Evolutionary conservation across 2,888 invertebrate species (phyloP).

Genomic region (Congeria kusceri): DNA sequence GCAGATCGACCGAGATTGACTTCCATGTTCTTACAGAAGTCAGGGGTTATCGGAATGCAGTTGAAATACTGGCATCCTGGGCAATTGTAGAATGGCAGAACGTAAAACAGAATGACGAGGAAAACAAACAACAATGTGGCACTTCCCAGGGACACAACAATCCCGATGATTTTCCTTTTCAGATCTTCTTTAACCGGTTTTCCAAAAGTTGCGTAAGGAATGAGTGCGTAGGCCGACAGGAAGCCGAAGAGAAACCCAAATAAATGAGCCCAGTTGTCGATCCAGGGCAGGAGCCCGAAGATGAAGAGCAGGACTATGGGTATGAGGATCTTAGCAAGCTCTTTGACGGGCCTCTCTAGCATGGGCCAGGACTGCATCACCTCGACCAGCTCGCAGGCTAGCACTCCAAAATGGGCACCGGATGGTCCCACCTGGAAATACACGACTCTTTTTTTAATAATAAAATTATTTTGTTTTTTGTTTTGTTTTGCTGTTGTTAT

Average conservation of each 20-base stretch:
- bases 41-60: conserved; percentile 94
- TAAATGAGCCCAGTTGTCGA: conserved; percentile 98
- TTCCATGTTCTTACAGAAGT: conserved; percentile 92
- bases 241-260: conserved; percentile 98
- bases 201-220: conserved; percentile 97
- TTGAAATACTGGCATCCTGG: conserved; percentile 94
- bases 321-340: conserved; percentile 77
- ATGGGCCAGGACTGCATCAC: conserved; percentile 96
- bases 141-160: conserved; percentile 89
- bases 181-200: conserved; percentile 89
- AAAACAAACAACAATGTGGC: conserved; percentile 91
- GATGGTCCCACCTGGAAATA: conserved; percentile 96
- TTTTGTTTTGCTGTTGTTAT: too few relatives aligned
- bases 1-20: conserved; percentile 76
- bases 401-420: conserved; percentile 97
- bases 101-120: conserved; percentile 93
- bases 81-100: conserved; percentile 94
- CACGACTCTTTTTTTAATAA: too few relatives aligned
- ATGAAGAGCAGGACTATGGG: conserved; percentile 80
- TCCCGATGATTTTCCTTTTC: conserved; percentile 89
- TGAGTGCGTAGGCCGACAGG: conserved; percentile 95
- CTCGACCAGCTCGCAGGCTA: conserved; percentile 97
- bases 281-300: conserved; percentile 96
- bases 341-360: conserved; percentile 86
- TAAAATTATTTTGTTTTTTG: too few relatives aligned